phyloP scores from a whole-genome alignment of 2,888 invertebrate genomes.

The Lasioglossum morio region DNA sequence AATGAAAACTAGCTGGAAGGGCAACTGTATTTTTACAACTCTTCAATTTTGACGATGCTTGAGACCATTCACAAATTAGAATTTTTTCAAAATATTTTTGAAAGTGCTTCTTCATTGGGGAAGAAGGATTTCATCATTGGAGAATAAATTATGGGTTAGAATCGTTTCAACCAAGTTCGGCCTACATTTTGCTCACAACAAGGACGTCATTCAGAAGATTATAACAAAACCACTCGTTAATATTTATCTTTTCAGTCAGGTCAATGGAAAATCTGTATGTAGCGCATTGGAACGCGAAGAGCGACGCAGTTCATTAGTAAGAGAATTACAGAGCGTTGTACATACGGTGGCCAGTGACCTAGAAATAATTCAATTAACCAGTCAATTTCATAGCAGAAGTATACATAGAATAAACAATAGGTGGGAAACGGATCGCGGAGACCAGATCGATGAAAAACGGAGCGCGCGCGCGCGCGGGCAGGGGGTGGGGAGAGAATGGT shows the following conservation, averaged over 20 bases:
- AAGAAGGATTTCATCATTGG: neutral
- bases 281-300: neutral
- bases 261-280: neutral
- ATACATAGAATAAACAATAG: neutral
- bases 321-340: neutral
- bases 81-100: neutral
- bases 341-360: neutral
- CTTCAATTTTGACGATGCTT: no score
- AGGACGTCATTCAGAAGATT: neutral
- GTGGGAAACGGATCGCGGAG: neutral
- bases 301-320: neutral
- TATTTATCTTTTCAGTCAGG: neutral
- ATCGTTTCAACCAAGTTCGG: neutral
- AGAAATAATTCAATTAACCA: slow-evolving; percentile 13
- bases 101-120: neutral
- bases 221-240: neutral
- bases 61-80: no score
- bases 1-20: neutral
- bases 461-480: neutral
- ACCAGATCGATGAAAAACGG: neutral
- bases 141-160: no score
- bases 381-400: slow-evolving; percentile 6
- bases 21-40: no score
- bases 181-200: neutral
- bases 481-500: neutral